These are phyloP conservation scores for Acromyrmex echinatior DNA, from an alignment of 1,140 invertebrate genomes.

Conservation along the genomic window DNA sequence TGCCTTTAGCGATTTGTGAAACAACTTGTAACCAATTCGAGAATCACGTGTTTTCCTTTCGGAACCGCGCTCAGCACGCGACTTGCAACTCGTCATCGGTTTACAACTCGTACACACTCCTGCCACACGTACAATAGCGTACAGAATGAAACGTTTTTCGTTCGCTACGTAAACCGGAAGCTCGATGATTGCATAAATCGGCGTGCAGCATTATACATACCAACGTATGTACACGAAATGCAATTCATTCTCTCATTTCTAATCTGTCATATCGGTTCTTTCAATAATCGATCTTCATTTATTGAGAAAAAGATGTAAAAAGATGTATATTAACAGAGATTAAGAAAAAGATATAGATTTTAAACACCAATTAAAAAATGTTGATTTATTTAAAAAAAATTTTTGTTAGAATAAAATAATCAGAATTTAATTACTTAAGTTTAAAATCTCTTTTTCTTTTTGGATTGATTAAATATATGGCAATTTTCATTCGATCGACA, in stretches of 20 bases:
- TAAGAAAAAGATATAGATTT: background rate
- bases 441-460: background rate
- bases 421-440: background rate
- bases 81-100: conserved; percentile 57
- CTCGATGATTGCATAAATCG: conserved; percentile 42
- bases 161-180: conserved; percentile 60
- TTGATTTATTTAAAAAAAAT: background rate
- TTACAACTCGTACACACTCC: conserved; percentile 34
- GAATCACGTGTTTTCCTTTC: conserved; percentile 76
- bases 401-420: background rate
- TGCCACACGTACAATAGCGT: conserved; percentile 59
- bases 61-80: conserved; percentile 58
- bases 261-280: background rate
- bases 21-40: conserved; percentile 6
- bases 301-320: background rate
- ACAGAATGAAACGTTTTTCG: conserved; percentile 36
- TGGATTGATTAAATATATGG: background rate
- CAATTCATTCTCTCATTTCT: conserved; percentile 7
- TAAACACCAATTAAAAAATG: background rate
- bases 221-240: background rate
- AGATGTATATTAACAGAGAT: background rate
- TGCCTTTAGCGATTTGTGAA: background rate
- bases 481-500: background rate
- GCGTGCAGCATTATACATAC: background rate
- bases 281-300: background rate